phyloP scores from a whole-genome alignment of 2,797 vertebrate species.

The Premnoplex brunnescens region DNA sequence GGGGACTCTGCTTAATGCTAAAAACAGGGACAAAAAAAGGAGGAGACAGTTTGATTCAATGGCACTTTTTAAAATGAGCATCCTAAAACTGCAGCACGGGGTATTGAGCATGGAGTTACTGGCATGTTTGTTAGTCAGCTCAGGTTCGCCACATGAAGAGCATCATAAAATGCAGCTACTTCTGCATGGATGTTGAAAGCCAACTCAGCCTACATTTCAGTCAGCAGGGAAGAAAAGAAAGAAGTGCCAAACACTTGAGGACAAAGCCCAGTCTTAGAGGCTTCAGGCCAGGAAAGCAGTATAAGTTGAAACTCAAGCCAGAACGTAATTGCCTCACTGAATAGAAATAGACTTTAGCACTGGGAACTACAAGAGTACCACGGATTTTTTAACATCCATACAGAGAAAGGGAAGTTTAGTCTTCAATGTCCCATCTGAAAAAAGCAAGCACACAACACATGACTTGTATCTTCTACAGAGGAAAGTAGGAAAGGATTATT shows the following conservation, averaged over 20 bases:
- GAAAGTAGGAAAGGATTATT: background rate
- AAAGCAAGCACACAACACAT: background rate
- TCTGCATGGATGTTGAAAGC: background rate
- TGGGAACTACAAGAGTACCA: background rate
- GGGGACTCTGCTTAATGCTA: constrained; percentile 78
- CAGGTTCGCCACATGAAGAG: background rate
- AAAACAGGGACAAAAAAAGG: background rate
- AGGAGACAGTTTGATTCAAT: background rate
- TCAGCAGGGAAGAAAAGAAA: background rate
- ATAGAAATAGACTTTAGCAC: background rate
- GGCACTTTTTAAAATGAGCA: background rate
- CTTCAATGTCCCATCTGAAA: background rate
- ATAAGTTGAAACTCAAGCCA: constrained; percentile 25
- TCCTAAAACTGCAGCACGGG: background rate
- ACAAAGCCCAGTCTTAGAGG: constrained; percentile 30
- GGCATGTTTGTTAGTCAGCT: background rate
- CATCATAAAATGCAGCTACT: background rate
- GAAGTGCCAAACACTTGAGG: constrained; percentile 33
- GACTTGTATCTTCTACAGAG: background rate
- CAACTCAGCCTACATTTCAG: constrained; percentile 1
- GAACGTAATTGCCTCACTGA: constrained; percentile 18
- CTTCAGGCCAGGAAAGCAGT: constrained; percentile 31
- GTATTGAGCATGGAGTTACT: background rate
- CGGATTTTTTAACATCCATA: background rate
- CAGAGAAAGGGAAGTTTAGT: background rate